These are phyloP conservation scores for Lithobates pipiens DNA, from an alignment of 2,797 vertebrate genomes.

Conservation along the genomic window DNA sequence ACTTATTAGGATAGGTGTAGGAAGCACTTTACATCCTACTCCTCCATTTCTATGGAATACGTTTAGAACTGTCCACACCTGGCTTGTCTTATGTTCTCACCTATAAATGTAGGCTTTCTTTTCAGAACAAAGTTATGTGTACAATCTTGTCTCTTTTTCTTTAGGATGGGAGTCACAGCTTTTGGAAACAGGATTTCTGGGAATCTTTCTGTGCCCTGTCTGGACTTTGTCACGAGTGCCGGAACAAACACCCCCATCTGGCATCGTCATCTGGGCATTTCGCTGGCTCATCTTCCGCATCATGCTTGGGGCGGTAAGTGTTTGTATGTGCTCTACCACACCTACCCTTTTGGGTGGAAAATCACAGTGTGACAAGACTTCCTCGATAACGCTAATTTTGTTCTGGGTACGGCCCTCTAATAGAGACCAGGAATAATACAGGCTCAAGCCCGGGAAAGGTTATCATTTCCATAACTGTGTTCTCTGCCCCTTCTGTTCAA, in stretches of 20 bases:
- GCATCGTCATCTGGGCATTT: constrained; percentile 87
- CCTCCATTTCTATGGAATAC: neutral
- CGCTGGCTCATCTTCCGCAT: constrained; percentile 97
- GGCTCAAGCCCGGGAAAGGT: too few relatives aligned
- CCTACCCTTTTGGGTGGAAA: too few relatives aligned
- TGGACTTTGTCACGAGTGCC: constrained; percentile 86
- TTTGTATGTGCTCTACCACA: too few relatives aligned
- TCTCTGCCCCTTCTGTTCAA: too few relatives aligned
- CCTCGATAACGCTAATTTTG: too few relatives aligned
- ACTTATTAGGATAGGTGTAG: neutral
- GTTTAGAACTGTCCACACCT: neutral
- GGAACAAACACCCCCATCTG: constrained; percentile 78
- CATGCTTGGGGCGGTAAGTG: constrained; percentile 96
- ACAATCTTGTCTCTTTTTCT: constrained; percentile 9
- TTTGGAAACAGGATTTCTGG: constrained; percentile 92
- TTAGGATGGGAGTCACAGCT: constrained; percentile 97
- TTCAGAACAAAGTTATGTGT: neutral
- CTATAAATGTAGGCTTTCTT: neutral
- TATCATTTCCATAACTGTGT: too few relatives aligned
- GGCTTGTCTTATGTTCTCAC: neutral
- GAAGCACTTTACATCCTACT: neutral
- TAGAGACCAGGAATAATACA: too few relatives aligned
- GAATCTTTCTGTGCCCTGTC: constrained; percentile 90
- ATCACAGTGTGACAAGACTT: too few relatives aligned
- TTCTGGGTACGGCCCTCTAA: too few relatives aligned